A percentile compares a stretch with the other conserved stretches of the same genome.
Evolutionary conservation across 2,113 vertebrate species (phyloP).

Genomic region (Todiramphus chloris): DNA sequence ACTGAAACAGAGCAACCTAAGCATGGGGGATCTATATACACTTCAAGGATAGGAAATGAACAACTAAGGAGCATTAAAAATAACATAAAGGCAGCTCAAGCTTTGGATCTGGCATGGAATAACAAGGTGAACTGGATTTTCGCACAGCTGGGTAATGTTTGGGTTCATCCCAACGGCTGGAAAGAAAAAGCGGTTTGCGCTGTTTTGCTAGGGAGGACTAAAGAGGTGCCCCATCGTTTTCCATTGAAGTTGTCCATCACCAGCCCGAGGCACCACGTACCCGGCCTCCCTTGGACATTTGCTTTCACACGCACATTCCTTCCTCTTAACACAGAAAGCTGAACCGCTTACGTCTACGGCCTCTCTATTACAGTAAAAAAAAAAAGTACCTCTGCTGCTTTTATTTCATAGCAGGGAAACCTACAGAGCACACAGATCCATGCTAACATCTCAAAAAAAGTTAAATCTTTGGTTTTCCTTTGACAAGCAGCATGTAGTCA

Average conservation of each 20-base stretch:
- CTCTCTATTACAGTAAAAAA: not conserved
- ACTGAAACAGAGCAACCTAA: not conserved
- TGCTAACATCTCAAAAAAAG: not conserved
- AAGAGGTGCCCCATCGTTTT: not conserved
- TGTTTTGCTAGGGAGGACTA: not conserved
- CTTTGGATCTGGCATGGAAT: not conserved
- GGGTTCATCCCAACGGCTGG: not conserved
- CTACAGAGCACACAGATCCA: not conserved
- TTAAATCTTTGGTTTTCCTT: not conserved
- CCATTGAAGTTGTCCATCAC: not conserved
- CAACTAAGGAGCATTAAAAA: not conserved
- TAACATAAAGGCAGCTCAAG: not conserved
- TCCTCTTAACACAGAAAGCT: not conserved
- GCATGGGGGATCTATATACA: not conserved
- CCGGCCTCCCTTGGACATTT: not conserved
- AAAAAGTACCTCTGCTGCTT: not conserved
- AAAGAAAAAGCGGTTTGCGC: not conserved
- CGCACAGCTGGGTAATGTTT: not conserved
- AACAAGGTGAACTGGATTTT: not conserved
- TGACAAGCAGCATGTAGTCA: not conserved
- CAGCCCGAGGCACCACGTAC: not conserved
- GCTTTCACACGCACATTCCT: not conserved
- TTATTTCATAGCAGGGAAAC: not conserved
- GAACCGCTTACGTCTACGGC: accelerated
- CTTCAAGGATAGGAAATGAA: not conserved